Base-by-base conservation (phyloP, 2,888 invertebrate species). In the Epinotia demarniana region DNA sequence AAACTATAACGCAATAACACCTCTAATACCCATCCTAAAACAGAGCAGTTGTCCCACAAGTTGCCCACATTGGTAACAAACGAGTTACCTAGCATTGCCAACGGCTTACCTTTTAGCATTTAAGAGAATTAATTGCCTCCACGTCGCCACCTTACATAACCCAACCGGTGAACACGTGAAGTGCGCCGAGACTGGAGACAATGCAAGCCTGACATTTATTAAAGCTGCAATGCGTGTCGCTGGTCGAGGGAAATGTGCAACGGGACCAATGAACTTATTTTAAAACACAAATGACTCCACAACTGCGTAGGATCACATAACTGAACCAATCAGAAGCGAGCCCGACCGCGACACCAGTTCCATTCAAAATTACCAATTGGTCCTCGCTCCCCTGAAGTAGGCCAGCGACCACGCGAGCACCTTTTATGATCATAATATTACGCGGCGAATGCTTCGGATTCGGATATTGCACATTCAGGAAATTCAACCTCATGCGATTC, bases 331-430 rank as follows among this genome's bases (percentile, higher is more conserved):
- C 39, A 33, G 57, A 70, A 60, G 5, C 70, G 23, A 70, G 46
- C 58, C 53, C 64, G 39, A 58, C 33, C 58, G 69, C n/a, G 49
- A 58, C 86, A 86, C 86, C 84, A 85, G 85, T 85, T 85, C 88
- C 86, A 86, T 85, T 86, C 87, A 84, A 88, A 90, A 89, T 89
- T 89, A 86, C 89, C 88, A 89, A 89, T 82, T 89, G 90, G 87
- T 90, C 90, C 90, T 88, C 87, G 84, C 80, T 83, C 81, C 78
- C 71, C 82, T 84, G 85, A 90, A 89, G 86, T 90, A 82, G 89
- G 85, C 85, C 89, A 87, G 80, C 80, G 82, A 80, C 80, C 80
- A 84, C 84, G 84, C 83, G 82, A 80, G 79, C 81, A 81, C 82
- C 83, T 82, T 80, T 81, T 83, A 80, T 76, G 76, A n/a, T 33